Conservation (phyloP, 1,140 invertebrate genomes). For the Pseudomyrmex dendroicus region DNA sequence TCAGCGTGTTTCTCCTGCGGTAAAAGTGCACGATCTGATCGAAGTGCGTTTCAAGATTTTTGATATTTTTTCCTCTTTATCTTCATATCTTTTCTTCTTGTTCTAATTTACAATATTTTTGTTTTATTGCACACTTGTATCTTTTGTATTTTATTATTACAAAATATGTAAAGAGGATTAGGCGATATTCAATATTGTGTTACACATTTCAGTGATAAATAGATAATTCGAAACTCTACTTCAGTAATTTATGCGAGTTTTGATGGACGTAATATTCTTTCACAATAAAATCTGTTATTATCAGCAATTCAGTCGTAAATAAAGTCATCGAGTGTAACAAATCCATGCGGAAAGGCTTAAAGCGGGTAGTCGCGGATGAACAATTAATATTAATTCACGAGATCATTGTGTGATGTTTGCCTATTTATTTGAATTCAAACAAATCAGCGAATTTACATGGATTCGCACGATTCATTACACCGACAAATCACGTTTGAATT, state of each 20-base stretch:
- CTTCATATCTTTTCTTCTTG: neutral
- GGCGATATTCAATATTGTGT: no score
- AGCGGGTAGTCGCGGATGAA: slow-evolving; percentile 27
- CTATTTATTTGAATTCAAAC: slow-evolving; percentile 50
- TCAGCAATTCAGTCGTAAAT: slow-evolving; percentile 41
- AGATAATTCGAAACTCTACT: no score
- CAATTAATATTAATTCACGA: slow-evolving; percentile 53
- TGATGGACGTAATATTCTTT: slow-evolving; percentile 14
- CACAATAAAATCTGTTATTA: slow-evolving; percentile 7
- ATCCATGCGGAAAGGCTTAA: slow-evolving; percentile 49
- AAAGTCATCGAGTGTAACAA: slow-evolving; percentile 43
- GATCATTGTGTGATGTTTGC: slow-evolving; percentile 30
- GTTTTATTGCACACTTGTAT: no score
- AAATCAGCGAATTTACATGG: slow-evolving; percentile 29
- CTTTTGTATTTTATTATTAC: no score
- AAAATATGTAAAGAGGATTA: no score
- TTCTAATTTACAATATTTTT: neutral
- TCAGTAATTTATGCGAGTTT: slow-evolving; percentile 1
- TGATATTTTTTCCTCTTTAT: neutral
- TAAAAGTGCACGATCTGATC: slow-evolving; percentile 66
- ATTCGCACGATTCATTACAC: slow-evolving; percentile 52
- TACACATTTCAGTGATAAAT: no score
- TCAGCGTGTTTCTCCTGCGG: slow-evolving; percentile 48
- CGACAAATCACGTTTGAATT: slow-evolving; percentile 49
- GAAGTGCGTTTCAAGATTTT: slow-evolving; percentile 60